A percentile compares a stretch with the other conserved stretches of the same genome.
Evolutionary conservation across 2,888 invertebrate genomes (phyloP).

Genomic region (Synergus japonicus): DNA sequence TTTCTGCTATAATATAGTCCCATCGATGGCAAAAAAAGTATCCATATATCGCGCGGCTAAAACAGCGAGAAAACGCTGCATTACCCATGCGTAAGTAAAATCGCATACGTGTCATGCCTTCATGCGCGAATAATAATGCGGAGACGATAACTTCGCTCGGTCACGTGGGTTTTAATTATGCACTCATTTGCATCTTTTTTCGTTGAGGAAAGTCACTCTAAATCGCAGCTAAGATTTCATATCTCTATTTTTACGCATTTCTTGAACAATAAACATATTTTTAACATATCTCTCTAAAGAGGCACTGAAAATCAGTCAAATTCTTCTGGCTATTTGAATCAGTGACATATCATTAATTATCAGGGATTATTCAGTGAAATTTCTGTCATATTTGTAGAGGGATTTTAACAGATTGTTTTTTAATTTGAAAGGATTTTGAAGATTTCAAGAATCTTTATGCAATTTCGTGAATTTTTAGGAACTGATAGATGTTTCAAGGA

Average conservation of each 20-base stretch:
- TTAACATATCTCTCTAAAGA: too few relatives aligned
- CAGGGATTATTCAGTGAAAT: too few relatives aligned
- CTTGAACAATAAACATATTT: too few relatives aligned
- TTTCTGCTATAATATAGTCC: conserved; percentile 57
- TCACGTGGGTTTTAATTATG: neutral
- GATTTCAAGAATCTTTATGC: too few relatives aligned
- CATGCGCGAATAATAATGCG: neutral
- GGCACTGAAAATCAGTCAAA: too few relatives aligned
- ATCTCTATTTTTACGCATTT: neutral
- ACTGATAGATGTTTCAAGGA: too few relatives aligned
- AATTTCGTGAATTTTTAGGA: too few relatives aligned
- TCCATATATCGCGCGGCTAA: conserved; percentile 55
- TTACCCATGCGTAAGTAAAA: conserved; percentile 42
- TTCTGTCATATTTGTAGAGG: too few relatives aligned
- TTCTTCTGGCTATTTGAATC: too few relatives aligned
- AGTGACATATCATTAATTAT: too few relatives aligned
- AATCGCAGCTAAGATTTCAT: neutral
- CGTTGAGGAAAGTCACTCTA: neutral
- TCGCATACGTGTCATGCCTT: neutral
- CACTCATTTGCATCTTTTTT: neutral
- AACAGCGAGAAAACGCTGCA: conserved; percentile 54
- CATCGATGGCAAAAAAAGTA: conserved; percentile 53
- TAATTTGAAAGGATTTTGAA: too few relatives aligned
- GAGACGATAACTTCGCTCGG: neutral
- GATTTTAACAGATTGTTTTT: too few relatives aligned